A percentile compares a stretch with the other conserved stretches of the same genome.
Evolutionary conservation across 37 sponge, comb jelly and placozoan genomes (phyloP).

Genomic region (Hormiphora californensis): DNA sequence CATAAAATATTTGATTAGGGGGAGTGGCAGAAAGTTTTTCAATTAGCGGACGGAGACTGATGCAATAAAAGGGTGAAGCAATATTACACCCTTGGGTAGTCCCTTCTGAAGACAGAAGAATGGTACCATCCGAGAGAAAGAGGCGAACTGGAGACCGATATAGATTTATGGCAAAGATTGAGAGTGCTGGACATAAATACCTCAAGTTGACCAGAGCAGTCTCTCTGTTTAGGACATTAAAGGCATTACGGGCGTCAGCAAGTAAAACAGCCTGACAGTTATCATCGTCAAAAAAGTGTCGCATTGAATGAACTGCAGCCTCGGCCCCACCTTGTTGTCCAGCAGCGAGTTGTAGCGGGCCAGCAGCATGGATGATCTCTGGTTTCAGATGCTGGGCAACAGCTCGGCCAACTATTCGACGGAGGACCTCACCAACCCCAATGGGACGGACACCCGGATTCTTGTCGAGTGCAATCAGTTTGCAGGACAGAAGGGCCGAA

Average conservation of each 20-base stretch:
- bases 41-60: constrained; percentile 49
- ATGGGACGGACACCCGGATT: too few species aligned
- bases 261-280: constrained; percentile 17
- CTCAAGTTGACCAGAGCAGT: constrained; percentile 30
- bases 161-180: too few species aligned
- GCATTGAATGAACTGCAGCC: constrained; percentile 18
- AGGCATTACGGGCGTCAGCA: constrained; percentile 55
- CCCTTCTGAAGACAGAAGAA: constrained; percentile 22
- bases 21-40: background rate
- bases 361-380: too few species aligned
- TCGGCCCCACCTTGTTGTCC: too few species aligned
- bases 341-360: constrained; percentile 24
- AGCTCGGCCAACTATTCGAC: too few species aligned
- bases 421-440: too few species aligned
- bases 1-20: too few species aligned
- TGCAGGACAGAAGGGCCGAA: constrained; percentile 8
- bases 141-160: background rate
- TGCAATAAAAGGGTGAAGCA: constrained; percentile 44
- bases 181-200: constrained; percentile 45
- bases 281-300: background rate
- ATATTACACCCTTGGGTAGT: constrained; percentile 6
- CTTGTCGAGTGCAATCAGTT: too few species aligned
- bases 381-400: too few species aligned
- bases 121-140: background rate
- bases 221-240: constrained; percentile 35